Percentiles rank a stretch among this genome's conserved stretches.
These are phyloP conservation scores for Drosophila demipolita DNA, from an alignment of 2,888 invertebrate species.

Conservation along the genomic window DNA sequence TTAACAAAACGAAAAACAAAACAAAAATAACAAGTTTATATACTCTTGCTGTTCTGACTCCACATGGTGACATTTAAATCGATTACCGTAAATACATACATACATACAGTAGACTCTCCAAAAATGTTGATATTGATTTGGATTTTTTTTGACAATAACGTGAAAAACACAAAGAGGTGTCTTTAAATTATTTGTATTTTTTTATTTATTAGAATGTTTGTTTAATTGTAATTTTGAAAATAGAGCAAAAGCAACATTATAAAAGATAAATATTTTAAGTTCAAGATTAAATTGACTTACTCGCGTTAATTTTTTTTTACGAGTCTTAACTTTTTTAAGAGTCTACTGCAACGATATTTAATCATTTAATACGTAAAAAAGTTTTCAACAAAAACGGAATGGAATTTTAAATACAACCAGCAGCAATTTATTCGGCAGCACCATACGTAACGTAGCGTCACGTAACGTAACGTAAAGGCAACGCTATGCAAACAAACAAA, in stretches of 20 bases:
- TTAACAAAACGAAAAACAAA: conserved; percentile 4
- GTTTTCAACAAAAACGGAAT: conserved; percentile 17
- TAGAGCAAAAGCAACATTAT: neutral
- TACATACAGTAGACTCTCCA: conserved; percentile 2
- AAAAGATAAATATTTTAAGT: neutral
- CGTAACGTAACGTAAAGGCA: conserved; percentile 21
- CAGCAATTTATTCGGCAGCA: conserved; percentile 28
- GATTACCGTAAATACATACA: neutral
- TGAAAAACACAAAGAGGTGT: neutral
- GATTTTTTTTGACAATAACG: neutral
- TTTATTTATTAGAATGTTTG: neutral
- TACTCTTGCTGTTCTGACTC: neutral
- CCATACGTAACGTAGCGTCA: conserved; percentile 29
- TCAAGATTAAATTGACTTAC: neutral
- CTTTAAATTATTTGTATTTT: neutral
- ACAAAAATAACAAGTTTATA: conserved; percentile 4
- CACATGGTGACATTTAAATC: neutral
- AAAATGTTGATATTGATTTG: neutral
- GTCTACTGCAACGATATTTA: conserved; percentile 5
- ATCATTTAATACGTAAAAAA: conserved; percentile 9
- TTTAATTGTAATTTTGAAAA: neutral
- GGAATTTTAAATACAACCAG: conserved; percentile 7
- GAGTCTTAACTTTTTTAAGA: neutral
- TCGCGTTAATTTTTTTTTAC: neutral
- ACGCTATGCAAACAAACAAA: conserved; percentile 32